These are phyloP conservation scores for Amyelois transitella DNA, from an alignment of 1,140 invertebrate species.

Conservation along the genomic window DNA sequence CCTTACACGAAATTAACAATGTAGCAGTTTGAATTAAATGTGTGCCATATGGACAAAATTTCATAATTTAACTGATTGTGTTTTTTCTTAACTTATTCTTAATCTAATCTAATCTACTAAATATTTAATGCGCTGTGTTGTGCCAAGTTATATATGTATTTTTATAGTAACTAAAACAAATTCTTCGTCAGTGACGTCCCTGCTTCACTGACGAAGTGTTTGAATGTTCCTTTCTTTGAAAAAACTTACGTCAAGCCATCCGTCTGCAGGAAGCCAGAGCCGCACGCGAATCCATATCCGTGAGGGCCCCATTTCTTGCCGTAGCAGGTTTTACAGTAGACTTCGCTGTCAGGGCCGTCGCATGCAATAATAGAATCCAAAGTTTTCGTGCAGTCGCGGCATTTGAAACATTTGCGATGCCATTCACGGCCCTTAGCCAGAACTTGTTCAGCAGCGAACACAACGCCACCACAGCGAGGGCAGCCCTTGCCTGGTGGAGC, in stretches of 20 bases:
- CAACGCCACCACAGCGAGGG: slow-evolving; percentile 91
- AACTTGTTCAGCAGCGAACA: slow-evolving; percentile 93
- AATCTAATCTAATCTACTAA: too few relatives aligned
- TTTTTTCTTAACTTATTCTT: too few relatives aligned
- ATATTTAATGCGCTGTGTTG: too few relatives aligned
- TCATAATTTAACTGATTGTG: too few relatives aligned
- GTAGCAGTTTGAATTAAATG: not conserved
- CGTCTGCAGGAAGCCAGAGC: slow-evolving; percentile 93
- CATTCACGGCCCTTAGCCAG: slow-evolving; percentile 92
- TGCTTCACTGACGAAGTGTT: too few relatives aligned
- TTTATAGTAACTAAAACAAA: too few relatives aligned
- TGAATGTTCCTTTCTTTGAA: too few relatives aligned
- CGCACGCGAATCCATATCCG: slow-evolving; percentile 95
- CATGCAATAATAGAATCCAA: slow-evolving; percentile 95
- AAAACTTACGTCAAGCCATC: slow-evolving; percentile 88
- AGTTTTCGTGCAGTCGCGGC: slow-evolving; percentile 92
- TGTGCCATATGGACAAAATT: not conserved
- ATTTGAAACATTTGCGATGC: slow-evolving; percentile 99
- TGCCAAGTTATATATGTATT: too few relatives aligned
- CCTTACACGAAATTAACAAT: too few relatives aligned
- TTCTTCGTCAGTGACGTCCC: too few relatives aligned
- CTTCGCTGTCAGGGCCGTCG: slow-evolving; percentile 90
- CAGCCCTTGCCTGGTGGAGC: slow-evolving; percentile 90
- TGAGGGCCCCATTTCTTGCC: slow-evolving; percentile 95
- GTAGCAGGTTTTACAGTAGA: slow-evolving; percentile 96